Conservation (phyloP, 2,113 vertebrate genomes). For the Chlorodrepanis virens region DNA sequence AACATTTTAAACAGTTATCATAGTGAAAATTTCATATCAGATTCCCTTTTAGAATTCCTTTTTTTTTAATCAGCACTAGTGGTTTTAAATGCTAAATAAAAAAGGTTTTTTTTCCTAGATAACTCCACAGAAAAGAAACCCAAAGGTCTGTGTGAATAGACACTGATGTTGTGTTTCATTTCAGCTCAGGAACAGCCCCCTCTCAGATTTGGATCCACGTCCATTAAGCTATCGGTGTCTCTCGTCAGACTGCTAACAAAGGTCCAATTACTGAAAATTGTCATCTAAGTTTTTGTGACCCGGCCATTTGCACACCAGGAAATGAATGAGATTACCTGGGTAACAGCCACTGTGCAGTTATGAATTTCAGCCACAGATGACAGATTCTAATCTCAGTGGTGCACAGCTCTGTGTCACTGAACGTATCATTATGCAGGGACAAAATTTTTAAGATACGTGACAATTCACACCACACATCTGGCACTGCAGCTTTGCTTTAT, state of each 20-base stretch:
- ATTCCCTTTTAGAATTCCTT: neutral
- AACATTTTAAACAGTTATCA: neutral
- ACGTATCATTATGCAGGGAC: neutral
- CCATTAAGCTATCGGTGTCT: neutral
- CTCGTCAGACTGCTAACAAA: neutral
- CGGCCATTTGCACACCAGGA: neutral
- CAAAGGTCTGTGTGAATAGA: neutral
- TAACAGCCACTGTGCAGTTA: neutral
- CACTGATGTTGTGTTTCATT: neutral
- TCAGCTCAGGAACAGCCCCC: neutral
- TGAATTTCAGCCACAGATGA: conserved; percentile 44
- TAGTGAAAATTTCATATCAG: neutral
- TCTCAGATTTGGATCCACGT: neutral
- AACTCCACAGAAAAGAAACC: neutral
- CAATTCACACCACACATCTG: conserved; percentile 20
- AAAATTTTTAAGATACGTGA: neutral
- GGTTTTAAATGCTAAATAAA: neutral
- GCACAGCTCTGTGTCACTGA: conserved; percentile 1
- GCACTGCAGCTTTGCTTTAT: conserved; percentile 7
- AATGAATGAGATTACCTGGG: neutral
- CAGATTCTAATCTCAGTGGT: conserved; percentile 36
- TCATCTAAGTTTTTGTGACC: conserved; percentile 6
- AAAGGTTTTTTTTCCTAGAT: neutral
- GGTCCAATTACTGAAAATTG: neutral
- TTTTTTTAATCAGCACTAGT: neutral